Conservation (phyloP, 2,888 invertebrate genomes). For the Athrips mouffetella region DNA sequence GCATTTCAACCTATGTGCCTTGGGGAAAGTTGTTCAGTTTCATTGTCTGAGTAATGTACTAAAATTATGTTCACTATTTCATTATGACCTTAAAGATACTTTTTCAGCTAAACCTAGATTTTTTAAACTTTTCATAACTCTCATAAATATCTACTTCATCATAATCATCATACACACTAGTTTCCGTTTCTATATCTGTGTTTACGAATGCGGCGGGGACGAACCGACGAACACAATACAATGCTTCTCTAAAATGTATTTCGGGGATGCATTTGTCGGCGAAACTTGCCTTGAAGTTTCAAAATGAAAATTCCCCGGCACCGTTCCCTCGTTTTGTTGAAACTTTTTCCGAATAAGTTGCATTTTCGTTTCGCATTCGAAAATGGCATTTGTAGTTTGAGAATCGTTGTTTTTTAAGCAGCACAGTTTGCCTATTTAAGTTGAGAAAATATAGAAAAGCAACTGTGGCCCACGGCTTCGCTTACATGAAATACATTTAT, state of each 20-base stretch:
- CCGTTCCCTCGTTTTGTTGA: constrained; percentile 10
- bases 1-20: no score
- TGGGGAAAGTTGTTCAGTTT: no score
- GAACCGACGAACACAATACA: no score
- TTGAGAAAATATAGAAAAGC: no score
- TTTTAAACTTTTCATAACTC: not conserved
- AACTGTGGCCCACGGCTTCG: no score
- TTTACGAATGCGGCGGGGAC: constrained; percentile 23
- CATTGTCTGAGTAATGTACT: no score
- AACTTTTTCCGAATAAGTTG: constrained; percentile 12
- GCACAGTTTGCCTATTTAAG: constrained; percentile 2
- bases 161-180: constrained; percentile 1
- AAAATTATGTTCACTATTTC: no score
- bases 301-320: constrained; percentile 13
- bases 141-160: not conserved
- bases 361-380: constrained; percentile 5
- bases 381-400: constrained; percentile 4
- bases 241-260: constrained; percentile 31
- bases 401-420: constrained; percentile 4
- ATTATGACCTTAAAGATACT: no score
- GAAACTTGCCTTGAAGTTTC: not conserved
- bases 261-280: constrained; percentile 17
- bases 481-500: no score
- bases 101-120: no score
- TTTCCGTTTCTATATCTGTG: constrained; percentile 5